These are phyloP conservation scores for Adelosebastes latens DNA, from an alignment of 2,797 vertebrate species.

Conservation along the genomic window DNA sequence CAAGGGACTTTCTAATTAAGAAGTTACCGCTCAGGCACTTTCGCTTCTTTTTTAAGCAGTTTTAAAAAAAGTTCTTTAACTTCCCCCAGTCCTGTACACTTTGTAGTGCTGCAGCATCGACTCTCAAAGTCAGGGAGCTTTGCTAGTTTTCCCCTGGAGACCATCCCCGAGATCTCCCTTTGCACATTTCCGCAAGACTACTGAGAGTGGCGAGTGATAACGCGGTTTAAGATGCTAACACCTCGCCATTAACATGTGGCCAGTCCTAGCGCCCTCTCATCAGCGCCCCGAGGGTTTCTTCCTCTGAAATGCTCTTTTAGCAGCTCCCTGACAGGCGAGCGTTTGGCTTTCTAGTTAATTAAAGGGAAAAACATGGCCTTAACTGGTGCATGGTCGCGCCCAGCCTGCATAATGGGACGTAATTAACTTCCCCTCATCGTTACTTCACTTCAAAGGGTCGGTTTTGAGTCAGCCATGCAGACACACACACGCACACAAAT, in stretches of 20 bases:
- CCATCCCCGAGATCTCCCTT: conserved; percentile 65
- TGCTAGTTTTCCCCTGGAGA: conserved; percentile 71
- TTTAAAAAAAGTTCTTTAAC: conserved; percentile 67
- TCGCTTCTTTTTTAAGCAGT: conserved; percentile 43
- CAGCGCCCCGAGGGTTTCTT: conserved; percentile 77
- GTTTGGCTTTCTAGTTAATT: conserved; percentile 97
- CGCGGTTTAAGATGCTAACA: conserved; percentile 80
- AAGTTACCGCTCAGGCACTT: conserved; percentile 63
- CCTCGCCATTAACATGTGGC: conserved; percentile 83
- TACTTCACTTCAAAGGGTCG: conserved; percentile 90
- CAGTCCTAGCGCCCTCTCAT: conserved; percentile 80
- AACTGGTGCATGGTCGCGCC: conserved; percentile 90
- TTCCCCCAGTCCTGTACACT: conserved; percentile 65
- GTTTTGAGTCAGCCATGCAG: conserved; percentile 76
- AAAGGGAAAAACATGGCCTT: conserved; percentile 94
- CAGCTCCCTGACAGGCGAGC: conserved; percentile 88
- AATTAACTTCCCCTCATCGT: conserved; percentile 99
- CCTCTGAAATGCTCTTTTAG: conserved; percentile 85
- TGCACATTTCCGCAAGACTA: conserved; percentile 66
- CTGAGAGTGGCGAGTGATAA: conserved; percentile 71
- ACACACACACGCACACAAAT: conserved; percentile 32
- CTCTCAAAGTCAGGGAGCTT: conserved; percentile 70
- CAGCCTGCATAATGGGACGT: conserved; percentile 91
- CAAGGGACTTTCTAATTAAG: conserved; percentile 75
- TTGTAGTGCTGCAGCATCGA: conserved; percentile 66